Evolutionary conservation across 2,888 invertebrate genomes (phyloP), one percentile per base, ranked within the genome.

Genomic region (Andrena dorsata): DNA sequence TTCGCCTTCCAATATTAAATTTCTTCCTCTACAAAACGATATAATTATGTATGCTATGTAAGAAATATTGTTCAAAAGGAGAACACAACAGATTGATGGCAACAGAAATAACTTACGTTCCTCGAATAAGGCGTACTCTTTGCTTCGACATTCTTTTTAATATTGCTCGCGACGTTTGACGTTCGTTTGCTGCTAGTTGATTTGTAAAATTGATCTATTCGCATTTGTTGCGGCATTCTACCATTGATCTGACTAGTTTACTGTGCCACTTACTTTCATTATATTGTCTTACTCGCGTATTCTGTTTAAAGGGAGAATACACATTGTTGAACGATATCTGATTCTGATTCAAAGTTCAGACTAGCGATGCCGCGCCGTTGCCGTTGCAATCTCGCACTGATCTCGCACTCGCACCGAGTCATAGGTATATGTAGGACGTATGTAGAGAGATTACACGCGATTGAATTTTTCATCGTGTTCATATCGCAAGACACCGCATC

Each of bases 171-270:
- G 26, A 4, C 7, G 23, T 30, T 5, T 5, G 51, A 5, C 2
- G 6, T 8, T 10, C 10, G 61, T 16, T 20, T 72, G 20, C 16
- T 49, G 23, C 2, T 51, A 2, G 30, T 41, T 41, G 30, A 35
- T 69, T 69, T 68, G 49, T 58, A 86, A 41, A 35, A 86, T 10
- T 87, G 61, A 5, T 87, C 76, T 4, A 86, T 73, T 2, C 20
- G 61, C 2, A 20, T 74, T 66, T 86, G 86, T 1, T 23, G 56
- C 0, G 6, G 13, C 82, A 82, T 82, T 51, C 2, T 56, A 53
- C 35, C 20, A 20, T 2, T 41, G 35, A 35, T 35, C 13, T 23
- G 53, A 23, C n/a, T 23, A n/a, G 2, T 53, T 53, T 53, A 53
- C 20, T 23, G 7, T 20, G 53, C 8, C 23, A 53, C 23, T 53